phyloP scores from a whole-genome alignment of 2,888 invertebrate species.

The Thereva unica region DNA sequence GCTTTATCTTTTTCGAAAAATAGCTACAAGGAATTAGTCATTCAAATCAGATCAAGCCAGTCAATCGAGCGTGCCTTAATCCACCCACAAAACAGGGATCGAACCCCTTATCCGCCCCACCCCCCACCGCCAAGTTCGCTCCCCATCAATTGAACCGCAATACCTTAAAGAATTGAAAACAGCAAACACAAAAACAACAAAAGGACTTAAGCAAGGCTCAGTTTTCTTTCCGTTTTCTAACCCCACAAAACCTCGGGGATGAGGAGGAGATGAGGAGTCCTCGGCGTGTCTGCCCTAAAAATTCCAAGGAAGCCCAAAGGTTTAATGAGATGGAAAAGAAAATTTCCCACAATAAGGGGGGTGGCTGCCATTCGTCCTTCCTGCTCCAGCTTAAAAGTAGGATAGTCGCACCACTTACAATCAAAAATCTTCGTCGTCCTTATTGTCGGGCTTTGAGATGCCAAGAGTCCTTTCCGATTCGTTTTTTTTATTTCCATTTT shows the following conservation, averaged over 20 bases:
- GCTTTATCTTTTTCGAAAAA: constrained; percentile 4
- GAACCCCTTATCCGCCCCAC: constrained; percentile 10
- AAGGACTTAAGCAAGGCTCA: not conserved
- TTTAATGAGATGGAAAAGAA: constrained; percentile 42
- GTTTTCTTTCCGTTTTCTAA: too few species aligned
- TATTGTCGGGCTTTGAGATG: constrained; percentile 13
- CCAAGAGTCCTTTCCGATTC: constrained; percentile 21
- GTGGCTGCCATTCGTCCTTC: constrained; percentile 8
- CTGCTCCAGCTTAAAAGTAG: constrained; percentile 21
- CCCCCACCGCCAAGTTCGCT: not conserved
- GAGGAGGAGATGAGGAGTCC: constrained; percentile 7
- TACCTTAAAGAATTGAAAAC: constrained; percentile 18
- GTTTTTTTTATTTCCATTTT: constrained; percentile 21
- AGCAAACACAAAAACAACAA: constrained; percentile 14
- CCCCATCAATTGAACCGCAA: constrained; percentile 15
- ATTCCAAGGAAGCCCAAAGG: not conserved
- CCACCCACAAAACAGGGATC: constrained; percentile 28
- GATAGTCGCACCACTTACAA: constrained; percentile 26
- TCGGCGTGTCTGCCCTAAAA: not conserved
- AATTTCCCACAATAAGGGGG: constrained; percentile 42
- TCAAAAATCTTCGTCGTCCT: constrained; percentile 14
- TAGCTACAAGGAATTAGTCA: constrained; percentile 27
- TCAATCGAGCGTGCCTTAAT: constrained; percentile 35
- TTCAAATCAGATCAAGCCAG: constrained; percentile 38
- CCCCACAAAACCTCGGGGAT: constrained; percentile 13